phyloP scores from a whole-genome alignment of 2,888 invertebrate genomes.

The Epinotia demarniana region DNA sequence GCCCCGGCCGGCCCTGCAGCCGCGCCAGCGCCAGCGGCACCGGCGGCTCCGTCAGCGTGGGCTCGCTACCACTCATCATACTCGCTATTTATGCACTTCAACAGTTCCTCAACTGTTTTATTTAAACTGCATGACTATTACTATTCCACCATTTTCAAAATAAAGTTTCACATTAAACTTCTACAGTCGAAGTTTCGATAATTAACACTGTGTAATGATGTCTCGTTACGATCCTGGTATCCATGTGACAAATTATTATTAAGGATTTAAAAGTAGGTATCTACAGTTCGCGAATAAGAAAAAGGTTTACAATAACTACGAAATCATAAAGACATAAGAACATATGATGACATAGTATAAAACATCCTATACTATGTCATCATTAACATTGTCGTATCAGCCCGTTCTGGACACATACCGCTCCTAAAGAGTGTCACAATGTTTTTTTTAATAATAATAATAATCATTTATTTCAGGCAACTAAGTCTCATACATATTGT shows the following conservation, averaged over 20 bases:
- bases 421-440: too few species aligned
- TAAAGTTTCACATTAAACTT: slow-evolving; percentile 51
- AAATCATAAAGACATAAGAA: too few species aligned
- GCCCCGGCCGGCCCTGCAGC: slow-evolving; percentile 69
- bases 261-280: neutral
- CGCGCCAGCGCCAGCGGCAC: slow-evolving; percentile 79
- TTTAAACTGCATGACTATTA: slow-evolving; percentile 55
- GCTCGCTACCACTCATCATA: slow-evolving; percentile 76
- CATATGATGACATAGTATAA: too few species aligned
- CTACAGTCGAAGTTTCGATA: slow-evolving; percentile 52
- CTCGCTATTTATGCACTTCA: slow-evolving; percentile 58
- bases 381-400: too few species aligned
- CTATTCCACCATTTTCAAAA: slow-evolving; percentile 70
- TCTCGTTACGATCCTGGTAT: slow-evolving; percentile 19
- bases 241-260: slow-evolving; percentile 24
- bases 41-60: slow-evolving; percentile 79
- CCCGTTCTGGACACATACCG: too few species aligned
- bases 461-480: too few species aligned
- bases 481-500: neutral
- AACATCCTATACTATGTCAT: too few species aligned
- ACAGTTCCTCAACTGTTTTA: slow-evolving; percentile 54
- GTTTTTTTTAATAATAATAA: too few species aligned
- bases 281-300: too few species aligned
- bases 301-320: too few species aligned
- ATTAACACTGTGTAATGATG: neutral